Evolutionary conservation across 2,888 invertebrate genomes (phyloP), one percentile per base, ranked within the genome.

Genomic region (Drosophila austrosaltans): DNA sequence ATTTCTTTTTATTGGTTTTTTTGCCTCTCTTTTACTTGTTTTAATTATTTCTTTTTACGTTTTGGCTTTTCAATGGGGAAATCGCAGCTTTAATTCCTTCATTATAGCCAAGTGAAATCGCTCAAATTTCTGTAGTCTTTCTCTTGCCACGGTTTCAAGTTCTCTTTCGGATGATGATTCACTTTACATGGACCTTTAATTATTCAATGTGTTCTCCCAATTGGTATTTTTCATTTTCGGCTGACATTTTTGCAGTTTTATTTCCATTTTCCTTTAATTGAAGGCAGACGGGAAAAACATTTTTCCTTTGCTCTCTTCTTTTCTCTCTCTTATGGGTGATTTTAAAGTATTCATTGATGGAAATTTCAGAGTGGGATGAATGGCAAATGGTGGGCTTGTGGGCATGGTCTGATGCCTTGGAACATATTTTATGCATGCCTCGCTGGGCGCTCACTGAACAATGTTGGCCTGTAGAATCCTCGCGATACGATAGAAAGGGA

Each of bases 1-100:
- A 10, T n/a, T 54, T 32, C 32, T 32, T 32, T 32, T 5, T 32
- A 5, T 3, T 22, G 28, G 12, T 16, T n/a, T 6, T 0, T n/a
- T 30, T 16, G 16, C 16, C 16, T 12, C 16, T 12, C 16, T 36
- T 36, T 36, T 36, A 10, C 5, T 57, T 10, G 30, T 39, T 62
- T 16, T 10, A 48, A 48, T 48, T 48, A 48, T 63, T 40, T 40
- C 28, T 7, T 30, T 12, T 57, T 22, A 36, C 28, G 20, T 30
- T 44, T 16, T 56, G 10, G n/a, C 25, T 28, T 25, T 7, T 42
- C 25, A 22, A 16, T n/a, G 48, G 2, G 66, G 10, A 32, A 66
- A 66, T 66, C 53, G 65, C 65, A 61, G 53, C 72, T 54, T 72
- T 72, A 61, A 62, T 58, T 53, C 25, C 61, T 62, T 72, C 66